Conservation (phyloP, 2,113 vertebrate genomes). For the Trematocara marginatum region DNA sequence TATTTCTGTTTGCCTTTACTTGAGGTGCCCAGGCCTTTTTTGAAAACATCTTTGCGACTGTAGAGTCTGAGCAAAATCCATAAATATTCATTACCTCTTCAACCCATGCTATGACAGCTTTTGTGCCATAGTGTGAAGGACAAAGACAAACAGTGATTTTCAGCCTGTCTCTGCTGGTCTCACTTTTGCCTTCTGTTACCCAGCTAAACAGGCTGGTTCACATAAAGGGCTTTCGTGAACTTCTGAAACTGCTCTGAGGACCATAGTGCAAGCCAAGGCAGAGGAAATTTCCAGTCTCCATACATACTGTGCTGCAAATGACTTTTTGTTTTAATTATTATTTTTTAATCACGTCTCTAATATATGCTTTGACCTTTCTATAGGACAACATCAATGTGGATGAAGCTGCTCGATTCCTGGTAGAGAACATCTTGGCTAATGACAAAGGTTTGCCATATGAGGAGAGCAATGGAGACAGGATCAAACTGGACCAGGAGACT, state of each 20-base stretch:
- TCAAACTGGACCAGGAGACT: slow-evolving; percentile 83
- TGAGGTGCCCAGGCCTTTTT: neutral
- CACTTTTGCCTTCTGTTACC: neutral
- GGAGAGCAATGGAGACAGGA: slow-evolving; percentile 80
- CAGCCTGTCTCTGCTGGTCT: neutral
- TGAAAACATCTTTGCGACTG: neutral
- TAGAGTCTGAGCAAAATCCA: neutral
- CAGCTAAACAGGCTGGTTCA: neutral
- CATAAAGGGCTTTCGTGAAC: neutral
- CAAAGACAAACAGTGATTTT: neutral
- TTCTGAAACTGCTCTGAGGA: neutral
- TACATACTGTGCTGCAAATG: neutral
- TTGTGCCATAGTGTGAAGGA: slow-evolving; percentile 20
- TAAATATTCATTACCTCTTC: slow-evolving; percentile 10
- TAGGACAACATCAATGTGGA: slow-evolving; percentile 98
- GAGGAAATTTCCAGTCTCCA: neutral
- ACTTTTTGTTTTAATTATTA: neutral
- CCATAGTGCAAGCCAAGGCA: neutral
- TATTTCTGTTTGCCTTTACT: neutral
- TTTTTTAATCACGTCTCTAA: neutral
- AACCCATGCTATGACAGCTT: neutral
- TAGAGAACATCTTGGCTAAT: slow-evolving; percentile 89
- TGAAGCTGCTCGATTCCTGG: slow-evolving; percentile 91
- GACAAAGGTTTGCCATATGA: slow-evolving; percentile 84
- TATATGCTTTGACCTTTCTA: neutral